phyloP scores from a whole-genome alignment of 2,113 vertebrate species.

The Etheostoma cragini region DNA sequence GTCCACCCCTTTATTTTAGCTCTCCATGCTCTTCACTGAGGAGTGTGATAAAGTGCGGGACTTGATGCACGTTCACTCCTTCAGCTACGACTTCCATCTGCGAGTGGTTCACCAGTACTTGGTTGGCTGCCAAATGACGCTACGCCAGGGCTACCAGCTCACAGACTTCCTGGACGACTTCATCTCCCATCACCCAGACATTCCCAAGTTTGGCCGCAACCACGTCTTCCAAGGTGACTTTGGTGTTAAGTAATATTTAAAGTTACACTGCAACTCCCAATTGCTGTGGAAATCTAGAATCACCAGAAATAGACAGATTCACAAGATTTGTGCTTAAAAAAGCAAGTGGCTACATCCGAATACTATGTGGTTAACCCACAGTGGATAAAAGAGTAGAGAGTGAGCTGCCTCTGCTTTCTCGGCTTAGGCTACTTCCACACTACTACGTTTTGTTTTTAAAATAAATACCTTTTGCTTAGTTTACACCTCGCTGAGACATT shows the following conservation, averaged over 20 bases:
- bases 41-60: conserved; percentile 98
- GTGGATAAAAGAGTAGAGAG: not conserved
- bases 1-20: conserved; percentile 79
- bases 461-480: no score
- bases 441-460: no score
- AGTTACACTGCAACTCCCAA: not conserved
- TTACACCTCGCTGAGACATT: no score
- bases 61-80: conserved; percentile 98
- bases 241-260: not conserved
- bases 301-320: not conserved
- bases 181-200: conserved; percentile 93
- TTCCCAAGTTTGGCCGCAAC: conserved; percentile 97
- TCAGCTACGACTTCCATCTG: conserved; percentile 99
- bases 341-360: not conserved
- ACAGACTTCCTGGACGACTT: conserved; percentile 96
- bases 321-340: not conserved
- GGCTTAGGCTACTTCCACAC: not conserved
- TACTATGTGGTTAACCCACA: not conserved
- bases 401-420: not conserved
- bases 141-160: conserved; percentile 96
- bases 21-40: conserved; percentile 98
- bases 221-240: conserved; percentile 93
- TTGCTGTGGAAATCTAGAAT: not conserved
- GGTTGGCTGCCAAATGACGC: conserved; percentile 92
- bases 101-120: conserved; percentile 97